These are phyloP conservation scores for Microcebus griseorufus DNA, from an alignment of 2,113 vertebrate genomes.

Conservation along the genomic window DNA sequence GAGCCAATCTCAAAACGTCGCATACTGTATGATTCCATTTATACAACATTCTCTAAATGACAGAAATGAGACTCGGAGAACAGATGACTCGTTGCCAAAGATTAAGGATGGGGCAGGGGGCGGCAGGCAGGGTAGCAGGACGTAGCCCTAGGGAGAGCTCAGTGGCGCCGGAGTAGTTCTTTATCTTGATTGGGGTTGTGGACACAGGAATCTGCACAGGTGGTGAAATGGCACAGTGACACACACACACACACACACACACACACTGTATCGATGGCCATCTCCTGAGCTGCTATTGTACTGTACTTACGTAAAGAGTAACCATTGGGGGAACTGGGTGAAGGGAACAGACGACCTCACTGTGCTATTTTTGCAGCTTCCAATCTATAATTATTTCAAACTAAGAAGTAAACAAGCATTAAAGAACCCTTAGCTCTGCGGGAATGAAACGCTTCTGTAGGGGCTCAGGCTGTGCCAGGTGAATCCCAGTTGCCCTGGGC, in stretches of 20 bases:
- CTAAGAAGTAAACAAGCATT: not conserved
- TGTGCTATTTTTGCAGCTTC: not conserved
- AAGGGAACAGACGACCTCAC: not conserved
- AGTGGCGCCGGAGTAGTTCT: not conserved
- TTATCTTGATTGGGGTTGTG: not conserved
- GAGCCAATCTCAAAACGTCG: not conserved
- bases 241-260: too few species aligned
- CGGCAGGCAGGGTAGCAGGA: accelerated
- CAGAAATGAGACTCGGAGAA: not conserved
- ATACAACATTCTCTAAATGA: not conserved
- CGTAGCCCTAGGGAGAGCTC: not conserved
- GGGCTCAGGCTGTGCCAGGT: accelerated
- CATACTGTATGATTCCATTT: not conserved
- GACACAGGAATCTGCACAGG: too few species aligned
- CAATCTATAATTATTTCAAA: not conserved
- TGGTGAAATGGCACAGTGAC: accelerated
- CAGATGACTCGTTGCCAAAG: not conserved
- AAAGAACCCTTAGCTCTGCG: not conserved
- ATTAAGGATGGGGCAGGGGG: not conserved
- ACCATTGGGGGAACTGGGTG: not conserved
- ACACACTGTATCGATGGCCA: not conserved
- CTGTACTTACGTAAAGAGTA: not conserved
- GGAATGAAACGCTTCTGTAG: not conserved
- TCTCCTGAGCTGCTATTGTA: not conserved
- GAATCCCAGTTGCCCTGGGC: not conserved